Evolutionary conservation across 2,888 invertebrate genomes (phyloP), one percentile per base, ranked within the genome.

Genomic region (Napeogenes sylphis): DNA sequence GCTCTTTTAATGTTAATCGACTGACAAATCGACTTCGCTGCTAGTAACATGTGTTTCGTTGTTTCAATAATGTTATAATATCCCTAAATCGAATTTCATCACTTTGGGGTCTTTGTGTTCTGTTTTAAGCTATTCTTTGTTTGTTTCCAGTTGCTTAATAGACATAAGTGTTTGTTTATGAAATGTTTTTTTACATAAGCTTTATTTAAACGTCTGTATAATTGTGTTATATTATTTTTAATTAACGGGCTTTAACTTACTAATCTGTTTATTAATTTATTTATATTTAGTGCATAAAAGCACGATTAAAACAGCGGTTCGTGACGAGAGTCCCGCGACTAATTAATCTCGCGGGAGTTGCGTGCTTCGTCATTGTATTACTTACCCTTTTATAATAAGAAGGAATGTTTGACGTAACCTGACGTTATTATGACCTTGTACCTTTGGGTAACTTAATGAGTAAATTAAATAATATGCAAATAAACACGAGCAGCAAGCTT

Each of bases 1-100:
- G 71, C 73, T 81, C 80, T 82, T 84, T 85, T 81, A 75, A 73
- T 77, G 77, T 77, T 83, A 83, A 85, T 85, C 75, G 83, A 78
- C 73, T 75, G 78, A 71, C 73, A 82, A 84, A 84, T 85, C 80
- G 82, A 81, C 77, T 86, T 78, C 73, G 62, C 65, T 30, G 61
- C 51, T 64, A 55, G 60, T 63, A 61, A 65, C 77, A 79, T 81
- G 79, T 77, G 77, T 59, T 57, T 54, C 61, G 58, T 47, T 58
- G 61, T 65, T 61, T 45, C 62, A 65, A 63, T 63, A 63, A 66
- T 62, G 63, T 61, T 58, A 59, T 63, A 63, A 66, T 61, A 63
- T 59, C 55, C 51, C 56, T 53, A 59, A 70, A 70, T 68, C 55
- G 46, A 62, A 62, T 70, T 66, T 58, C 58, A 21, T 14, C 62